phyloP scores from a whole-genome alignment of 2,888 invertebrate species.

The Nephrotoma appendiculata region DNA sequence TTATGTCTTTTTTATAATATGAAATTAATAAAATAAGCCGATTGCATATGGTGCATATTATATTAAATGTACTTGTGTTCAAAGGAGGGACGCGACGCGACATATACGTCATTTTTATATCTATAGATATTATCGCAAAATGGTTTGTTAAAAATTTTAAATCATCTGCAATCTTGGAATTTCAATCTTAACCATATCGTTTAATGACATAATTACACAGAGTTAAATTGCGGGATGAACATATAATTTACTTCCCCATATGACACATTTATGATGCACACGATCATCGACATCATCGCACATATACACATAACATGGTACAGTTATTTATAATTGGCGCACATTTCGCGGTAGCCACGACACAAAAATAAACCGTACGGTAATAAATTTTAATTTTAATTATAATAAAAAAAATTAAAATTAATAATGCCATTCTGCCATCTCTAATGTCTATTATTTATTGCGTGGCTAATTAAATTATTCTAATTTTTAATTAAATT shows the following conservation, averaged over 20 bases:
- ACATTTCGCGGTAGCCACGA: neutral
- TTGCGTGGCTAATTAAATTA: neutral
- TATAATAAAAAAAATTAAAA: neutral
- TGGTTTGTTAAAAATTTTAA: neutral
- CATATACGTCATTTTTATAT: neutral
- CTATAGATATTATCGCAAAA: neutral
- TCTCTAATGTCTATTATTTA: neutral
- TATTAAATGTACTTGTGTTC: neutral
- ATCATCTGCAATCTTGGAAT: neutral
- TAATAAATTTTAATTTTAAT: neutral
- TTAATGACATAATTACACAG: neutral
- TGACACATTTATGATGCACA: neutral
- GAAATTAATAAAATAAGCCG: neutral
- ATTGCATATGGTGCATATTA: neutral
- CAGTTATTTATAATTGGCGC: neutral
- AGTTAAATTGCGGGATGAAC: neutral
- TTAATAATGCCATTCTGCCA: neutral
- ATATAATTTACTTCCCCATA: neutral
- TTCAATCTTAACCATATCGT: neutral
- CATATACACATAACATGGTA: neutral
- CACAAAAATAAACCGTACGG: neutral
- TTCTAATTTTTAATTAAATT: neutral
- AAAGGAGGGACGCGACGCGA: neutral
- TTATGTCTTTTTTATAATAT: neutral
- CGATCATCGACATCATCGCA: neutral